Percentiles rank a stretch among this genome's conserved stretches.
Evolutionary conservation across 37 sponge, comb jelly and placozoan genomes (phyloP).

Genomic region (Aphrocallistes beatrix): DNA sequence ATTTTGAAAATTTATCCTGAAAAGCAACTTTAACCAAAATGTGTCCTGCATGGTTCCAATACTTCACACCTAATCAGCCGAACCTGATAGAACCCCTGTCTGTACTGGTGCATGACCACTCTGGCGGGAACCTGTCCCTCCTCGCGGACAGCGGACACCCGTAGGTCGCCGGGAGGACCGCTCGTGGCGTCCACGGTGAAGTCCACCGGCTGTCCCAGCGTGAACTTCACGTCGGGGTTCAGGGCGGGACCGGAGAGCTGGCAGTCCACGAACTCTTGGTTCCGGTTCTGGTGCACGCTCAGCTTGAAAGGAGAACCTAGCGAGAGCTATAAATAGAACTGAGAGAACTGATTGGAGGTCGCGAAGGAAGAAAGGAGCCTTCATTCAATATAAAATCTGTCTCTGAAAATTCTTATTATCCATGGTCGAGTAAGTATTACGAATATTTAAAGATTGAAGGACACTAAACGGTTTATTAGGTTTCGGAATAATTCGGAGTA

Average conservation of each 20-base stretch:
- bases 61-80: no score
- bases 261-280: neutral
- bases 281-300: neutral
- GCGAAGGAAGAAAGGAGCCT: no score
- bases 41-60: no score
- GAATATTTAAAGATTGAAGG: no score
- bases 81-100: slow-evolving; percentile 9
- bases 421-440: no score
- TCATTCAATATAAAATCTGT: no score
- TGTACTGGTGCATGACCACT: neutral
- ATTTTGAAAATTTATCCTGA: no score
- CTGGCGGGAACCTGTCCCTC: neutral
- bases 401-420: no score
- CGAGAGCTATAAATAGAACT: neutral
- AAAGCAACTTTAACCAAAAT: no score
- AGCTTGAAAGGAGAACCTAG: neutral
- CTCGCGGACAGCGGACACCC: neutral
- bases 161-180: neutral
- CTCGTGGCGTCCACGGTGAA: neutral
- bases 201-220: slow-evolving; percentile 12
- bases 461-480: no score
- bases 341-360: no score
- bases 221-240: neutral
- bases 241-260: neutral
- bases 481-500: no score